phyloP scores from a whole-genome alignment of 2,888 invertebrate species.

The Diabrotica balteata region DNA sequence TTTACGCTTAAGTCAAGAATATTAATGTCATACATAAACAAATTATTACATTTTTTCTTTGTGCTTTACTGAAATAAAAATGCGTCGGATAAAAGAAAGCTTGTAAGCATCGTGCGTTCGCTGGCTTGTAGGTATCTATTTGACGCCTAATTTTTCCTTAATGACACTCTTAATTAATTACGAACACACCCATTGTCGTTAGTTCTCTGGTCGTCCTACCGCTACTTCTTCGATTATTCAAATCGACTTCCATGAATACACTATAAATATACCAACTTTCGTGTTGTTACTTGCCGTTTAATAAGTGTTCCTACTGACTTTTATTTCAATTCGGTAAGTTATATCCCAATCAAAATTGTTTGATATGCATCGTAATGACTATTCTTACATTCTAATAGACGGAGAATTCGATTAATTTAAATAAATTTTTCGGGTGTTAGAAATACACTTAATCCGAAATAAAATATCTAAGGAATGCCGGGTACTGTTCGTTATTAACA shows the following conservation, averaged over 20 bases:
- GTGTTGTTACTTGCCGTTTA: conserved; percentile 18
- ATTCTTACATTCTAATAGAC: conserved; percentile 14
- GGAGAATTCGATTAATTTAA: conserved; percentile 18
- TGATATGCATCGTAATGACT: conserved; percentile 19
- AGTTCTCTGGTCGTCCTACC: conserved; percentile 14
- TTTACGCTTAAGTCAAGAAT: conserved; percentile 10
- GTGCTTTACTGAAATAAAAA: conserved; percentile 14
- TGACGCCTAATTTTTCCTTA: conserved; percentile 33
- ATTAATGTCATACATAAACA: conserved; percentile 19
- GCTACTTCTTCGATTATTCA: conserved; percentile 28
- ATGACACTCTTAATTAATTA: conserved; percentile 34
- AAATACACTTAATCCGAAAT: neutral
- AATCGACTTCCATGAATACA: conserved; percentile 22
- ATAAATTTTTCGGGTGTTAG: conserved; percentile 12
- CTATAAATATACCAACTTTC: conserved; percentile 12
- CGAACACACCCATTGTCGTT: conserved; percentile 29
- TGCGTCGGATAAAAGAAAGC: conserved; percentile 9
- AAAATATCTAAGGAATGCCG: neutral
- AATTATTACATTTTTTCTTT: conserved; percentile 19
- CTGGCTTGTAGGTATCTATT: conserved; percentile 16
- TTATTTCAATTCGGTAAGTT: conserved; percentile 20
- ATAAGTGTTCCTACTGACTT: conserved; percentile 26
- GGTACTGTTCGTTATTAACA: too few relatives aligned
- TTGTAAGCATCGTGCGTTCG: conserved; percentile 1
- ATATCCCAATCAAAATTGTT: conserved; percentile 28